phyloP scores from a whole-genome alignment of 2,797 vertebrate species.

The Clarias pachynema region DNA sequence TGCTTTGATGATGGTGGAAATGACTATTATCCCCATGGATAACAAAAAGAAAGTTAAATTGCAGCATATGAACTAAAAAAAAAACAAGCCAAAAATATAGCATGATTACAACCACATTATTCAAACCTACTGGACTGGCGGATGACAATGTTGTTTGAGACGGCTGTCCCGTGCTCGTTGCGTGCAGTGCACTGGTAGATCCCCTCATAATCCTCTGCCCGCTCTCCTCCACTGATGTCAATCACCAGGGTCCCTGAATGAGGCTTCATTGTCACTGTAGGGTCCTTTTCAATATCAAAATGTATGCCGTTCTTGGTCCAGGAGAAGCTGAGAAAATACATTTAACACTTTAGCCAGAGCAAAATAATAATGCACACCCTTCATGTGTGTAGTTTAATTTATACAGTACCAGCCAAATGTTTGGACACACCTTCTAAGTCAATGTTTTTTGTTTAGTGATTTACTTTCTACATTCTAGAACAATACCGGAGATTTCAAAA shows the following conservation, averaged over 20 bases:
- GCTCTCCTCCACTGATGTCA: slow-evolving; percentile 88
- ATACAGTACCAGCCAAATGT: not conserved
- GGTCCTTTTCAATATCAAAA: slow-evolving; percentile 88
- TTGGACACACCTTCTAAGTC: too few species aligned
- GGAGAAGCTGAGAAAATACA: slow-evolving; percentile 81
- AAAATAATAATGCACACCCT: not conserved
- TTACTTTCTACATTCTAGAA: too few species aligned
- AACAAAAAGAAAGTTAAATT: slow-evolving; percentile 30
- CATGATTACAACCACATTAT: not conserved
- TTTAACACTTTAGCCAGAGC: not conserved
- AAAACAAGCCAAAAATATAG: not conserved
- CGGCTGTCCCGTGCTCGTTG: slow-evolving; percentile 89
- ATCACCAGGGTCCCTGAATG: slow-evolving; percentile 89
- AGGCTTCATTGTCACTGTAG: slow-evolving; percentile 83
- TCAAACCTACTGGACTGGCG: slow-evolving; percentile 88
- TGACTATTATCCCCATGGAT: slow-evolving; percentile 55
- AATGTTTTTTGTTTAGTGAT: too few species aligned
- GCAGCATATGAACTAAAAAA: not conserved
- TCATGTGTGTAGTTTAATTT: not conserved
- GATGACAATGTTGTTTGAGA: slow-evolving; percentile 90
- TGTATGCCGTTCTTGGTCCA: slow-evolving; percentile 95
- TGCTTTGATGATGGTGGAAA: slow-evolving; percentile 67
- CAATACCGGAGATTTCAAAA: too few species aligned
- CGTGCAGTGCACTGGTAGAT: slow-evolving; percentile 92
- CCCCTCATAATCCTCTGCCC: slow-evolving; percentile 88